These are phyloP conservation scores for Oostethus manadensis DNA, from an alignment of 2,113 vertebrate species.

Conservation along the genomic window DNA sequence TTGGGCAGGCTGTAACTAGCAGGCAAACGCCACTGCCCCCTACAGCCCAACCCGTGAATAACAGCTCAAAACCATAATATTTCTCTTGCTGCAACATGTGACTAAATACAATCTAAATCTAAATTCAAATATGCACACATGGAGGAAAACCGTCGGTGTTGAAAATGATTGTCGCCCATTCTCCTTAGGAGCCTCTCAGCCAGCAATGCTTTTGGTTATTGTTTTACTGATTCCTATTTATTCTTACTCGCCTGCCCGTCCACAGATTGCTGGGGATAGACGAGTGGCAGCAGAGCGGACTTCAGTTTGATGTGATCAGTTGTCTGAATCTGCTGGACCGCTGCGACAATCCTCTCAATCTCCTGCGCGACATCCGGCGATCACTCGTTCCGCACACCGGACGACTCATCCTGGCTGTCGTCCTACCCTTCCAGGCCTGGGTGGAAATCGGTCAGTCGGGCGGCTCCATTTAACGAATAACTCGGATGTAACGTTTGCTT, in stretches of 20 bases:
- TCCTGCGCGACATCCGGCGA: constrained; percentile 83
- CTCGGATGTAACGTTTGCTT: neutral
- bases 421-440: constrained; percentile 92
- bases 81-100: no score
- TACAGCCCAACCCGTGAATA: no score
- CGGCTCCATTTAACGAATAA: neutral
- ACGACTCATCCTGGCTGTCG: constrained; percentile 85
- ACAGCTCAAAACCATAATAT: no score
- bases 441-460: constrained; percentile 87
- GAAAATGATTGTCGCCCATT: no score
- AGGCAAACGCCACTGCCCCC: no score
- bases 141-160: no score
- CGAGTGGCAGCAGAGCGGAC: constrained; percentile 87
- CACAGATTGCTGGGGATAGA: constrained; percentile 85
- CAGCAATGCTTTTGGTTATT: no score
- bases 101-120: no score
- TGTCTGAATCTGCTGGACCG: constrained; percentile 96
- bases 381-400: constrained; percentile 85
- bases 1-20: no score
- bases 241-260: neutral
- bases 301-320: constrained; percentile 94
- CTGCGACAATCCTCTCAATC: constrained; percentile 84
- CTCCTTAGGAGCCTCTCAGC: no score
- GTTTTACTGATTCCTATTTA: no score
- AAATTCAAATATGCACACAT: no score